A percentile compares a stretch with the other conserved stretches of the same genome.
These are phyloP conservation scores for Hylaeus volcanicus DNA, from an alignment of 1,140 invertebrate species.

Conservation along the genomic window DNA sequence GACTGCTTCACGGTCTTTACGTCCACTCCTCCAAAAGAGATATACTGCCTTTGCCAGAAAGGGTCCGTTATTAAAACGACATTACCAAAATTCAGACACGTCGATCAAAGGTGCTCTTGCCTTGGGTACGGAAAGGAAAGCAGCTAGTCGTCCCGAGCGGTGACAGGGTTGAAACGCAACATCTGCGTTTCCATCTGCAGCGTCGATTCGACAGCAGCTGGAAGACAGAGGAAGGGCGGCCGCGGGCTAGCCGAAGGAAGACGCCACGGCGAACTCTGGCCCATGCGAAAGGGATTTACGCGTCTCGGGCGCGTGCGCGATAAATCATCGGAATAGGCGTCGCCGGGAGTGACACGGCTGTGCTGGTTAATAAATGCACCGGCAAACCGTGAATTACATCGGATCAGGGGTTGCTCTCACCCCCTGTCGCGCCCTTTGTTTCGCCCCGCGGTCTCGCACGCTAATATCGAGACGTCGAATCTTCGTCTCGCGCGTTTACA, in stretches of 20 bases:
- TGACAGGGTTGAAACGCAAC: slow-evolving; percentile 61
- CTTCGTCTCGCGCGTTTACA: slow-evolving; percentile 16
- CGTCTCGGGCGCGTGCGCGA: slow-evolving; percentile 54
- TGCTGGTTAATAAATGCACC: slow-evolving; percentile 70
- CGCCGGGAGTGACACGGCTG: slow-evolving; percentile 68
- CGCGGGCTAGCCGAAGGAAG: slow-evolving; percentile 61
- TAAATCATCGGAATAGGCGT: slow-evolving; percentile 71
- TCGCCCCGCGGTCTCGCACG: slow-evolving; percentile 6
- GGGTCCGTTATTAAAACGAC: neutral
- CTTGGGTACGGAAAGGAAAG: slow-evolving; percentile 18
- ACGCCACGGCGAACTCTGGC: slow-evolving; percentile 59
- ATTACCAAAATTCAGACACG: neutral
- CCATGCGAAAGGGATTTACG: slow-evolving; percentile 47
- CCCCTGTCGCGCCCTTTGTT: slow-evolving; percentile 46
- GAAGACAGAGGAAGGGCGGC: slow-evolving; percentile 59
- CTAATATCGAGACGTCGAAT: slow-evolving; percentile 14
- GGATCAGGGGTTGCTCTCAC: slow-evolving; percentile 48
- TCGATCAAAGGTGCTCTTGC: slow-evolving; percentile 22
- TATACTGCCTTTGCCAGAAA: no score
- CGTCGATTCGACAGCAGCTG: slow-evolving; percentile 64
- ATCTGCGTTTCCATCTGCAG: slow-evolving; percentile 72
- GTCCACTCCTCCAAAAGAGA: no score
- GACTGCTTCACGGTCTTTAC: no score
- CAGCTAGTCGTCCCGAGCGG: slow-evolving; percentile 1
- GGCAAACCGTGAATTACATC: slow-evolving; percentile 66